Conservation (phyloP, 35 echinoderm and acorn worm genomes). For the Apostichopus japonicus region DNA sequence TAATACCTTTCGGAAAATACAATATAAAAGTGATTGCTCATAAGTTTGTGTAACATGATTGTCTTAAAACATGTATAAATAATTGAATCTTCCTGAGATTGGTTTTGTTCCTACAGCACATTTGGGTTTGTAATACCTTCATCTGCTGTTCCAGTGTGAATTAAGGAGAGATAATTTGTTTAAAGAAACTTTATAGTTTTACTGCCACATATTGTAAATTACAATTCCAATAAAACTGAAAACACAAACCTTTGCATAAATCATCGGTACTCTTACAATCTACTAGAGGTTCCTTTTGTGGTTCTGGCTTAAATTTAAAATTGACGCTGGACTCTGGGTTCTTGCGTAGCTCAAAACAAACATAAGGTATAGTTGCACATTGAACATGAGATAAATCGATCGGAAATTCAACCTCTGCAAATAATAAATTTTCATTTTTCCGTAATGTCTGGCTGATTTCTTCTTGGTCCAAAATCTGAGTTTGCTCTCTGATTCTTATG, state of each 20-base stretch:
- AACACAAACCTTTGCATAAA: slow-evolving; percentile 33
- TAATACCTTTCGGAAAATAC: neutral
- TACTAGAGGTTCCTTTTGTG: neutral
- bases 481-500: neutral
- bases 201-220: no score
- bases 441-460: slow-evolving; percentile 11
- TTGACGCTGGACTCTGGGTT: slow-evolving; percentile 3
- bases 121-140: no score
- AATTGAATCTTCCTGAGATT: no score
- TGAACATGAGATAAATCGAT: neutral
- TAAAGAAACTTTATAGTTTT: no score
- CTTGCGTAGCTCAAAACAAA: slow-evolving; percentile 46
- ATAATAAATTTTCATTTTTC: neutral
- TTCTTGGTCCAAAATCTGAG: slow-evolving; percentile 13
- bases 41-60: no score
- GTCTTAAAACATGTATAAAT: no score
- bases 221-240: neutral
- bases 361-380: neutral
- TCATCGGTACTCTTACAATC: slow-evolving; percentile 35
- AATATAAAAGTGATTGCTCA: neutral
- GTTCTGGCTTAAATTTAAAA: slow-evolving; percentile 28
- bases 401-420: slow-evolving; percentile 40
- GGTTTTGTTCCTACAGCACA: no score
- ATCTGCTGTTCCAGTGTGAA: no score
- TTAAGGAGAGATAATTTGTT: no score